These are phyloP conservation scores for Papilio polyxenes DNA, from an alignment of 1,140 invertebrate species.

Conservation along the genomic window DNA sequence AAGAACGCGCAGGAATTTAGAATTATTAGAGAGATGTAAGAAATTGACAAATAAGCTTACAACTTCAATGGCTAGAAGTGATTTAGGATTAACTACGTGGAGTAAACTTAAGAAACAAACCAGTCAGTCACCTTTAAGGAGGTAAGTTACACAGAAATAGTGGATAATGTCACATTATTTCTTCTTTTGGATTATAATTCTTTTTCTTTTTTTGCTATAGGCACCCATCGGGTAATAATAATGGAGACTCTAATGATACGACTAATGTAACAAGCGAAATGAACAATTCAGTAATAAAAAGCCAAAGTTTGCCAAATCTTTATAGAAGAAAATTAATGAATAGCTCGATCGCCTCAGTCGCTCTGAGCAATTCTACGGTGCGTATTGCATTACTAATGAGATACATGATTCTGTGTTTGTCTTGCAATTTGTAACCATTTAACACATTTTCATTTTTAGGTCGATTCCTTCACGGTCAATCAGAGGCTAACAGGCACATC, in stretches of 20 bases:
- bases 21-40: constrained; percentile 79
- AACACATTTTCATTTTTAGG: constrained; percentile 69
- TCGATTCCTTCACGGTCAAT: constrained; percentile 79
- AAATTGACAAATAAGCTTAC: constrained; percentile 82
- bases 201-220: constrained; percentile 67
- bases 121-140: constrained; percentile 76
- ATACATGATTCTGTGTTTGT: constrained; percentile 36
- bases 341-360: constrained; percentile 76
- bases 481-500: constrained; percentile 78
- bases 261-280: constrained; percentile 71
- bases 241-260: constrained; percentile 77
- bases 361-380: constrained; percentile 83
- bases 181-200: constrained; percentile 39
- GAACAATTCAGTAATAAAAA: constrained; percentile 82
- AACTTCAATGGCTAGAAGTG: constrained; percentile 90
- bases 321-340: constrained; percentile 74
- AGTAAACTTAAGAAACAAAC: constrained; percentile 88
- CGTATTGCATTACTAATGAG: constrained; percentile 55
- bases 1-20: constrained; percentile 80
- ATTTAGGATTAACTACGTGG: constrained; percentile 91
- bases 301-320: constrained; percentile 88
- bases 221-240: constrained; percentile 90
- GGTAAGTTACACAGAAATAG: constrained; percentile 55
- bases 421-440: constrained; percentile 45
- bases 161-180: constrained; percentile 17